Base-by-base conservation (phyloP, 2,113 vertebrate genomes). In the Paracanthobrama guichenoti region DNA sequence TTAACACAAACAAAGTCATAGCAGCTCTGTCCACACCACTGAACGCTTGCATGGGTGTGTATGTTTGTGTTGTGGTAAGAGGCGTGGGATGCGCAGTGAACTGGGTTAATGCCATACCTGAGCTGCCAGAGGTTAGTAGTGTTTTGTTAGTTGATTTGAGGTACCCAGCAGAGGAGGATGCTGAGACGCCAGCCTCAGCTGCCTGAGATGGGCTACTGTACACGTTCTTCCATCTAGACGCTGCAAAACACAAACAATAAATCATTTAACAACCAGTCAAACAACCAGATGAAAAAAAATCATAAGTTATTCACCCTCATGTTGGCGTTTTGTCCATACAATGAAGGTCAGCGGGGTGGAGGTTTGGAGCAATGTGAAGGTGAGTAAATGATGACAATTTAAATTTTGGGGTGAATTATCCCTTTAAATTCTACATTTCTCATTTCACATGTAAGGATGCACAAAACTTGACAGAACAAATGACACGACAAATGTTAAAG, bases 141-240 rank as follows among this genome's bases (percentile, higher is more conserved):
- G 96, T 92, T 97, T 97, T 97, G 96, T 97, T 97, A 97, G 96
- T 96, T 88, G 96, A 96, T 97, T 97, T 97, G 95, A 96, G 95
- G 94, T 97, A 96, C 96, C 96, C 96, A 86, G 97, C 95, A 92
- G 96, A 96, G 90, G 95, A 94, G 87, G 95, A 95, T 92, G 94
- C 93, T 89, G 93, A 93, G 77, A 91, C 93, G 93, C 93, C 93
- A 89, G 94, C 83, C 87, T 97, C 96, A 84, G 92, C 88, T 83
- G 93, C 91, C 79, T 94, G 93, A 81, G 94, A 93, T 24, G 96
- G 95, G 82, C 96, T 96, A 93, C 96, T 95, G 94, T 97, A 97
- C 92, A 97, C 92, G 94, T 94, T 97, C 94, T 95, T 97, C 96
- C 96, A 97, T 89, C 96, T 95, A 90, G 95, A 95, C 16, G 96